Base-by-base conservation (phyloP, 2,113 vertebrate species). In the Ammodramus savannarum region DNA sequence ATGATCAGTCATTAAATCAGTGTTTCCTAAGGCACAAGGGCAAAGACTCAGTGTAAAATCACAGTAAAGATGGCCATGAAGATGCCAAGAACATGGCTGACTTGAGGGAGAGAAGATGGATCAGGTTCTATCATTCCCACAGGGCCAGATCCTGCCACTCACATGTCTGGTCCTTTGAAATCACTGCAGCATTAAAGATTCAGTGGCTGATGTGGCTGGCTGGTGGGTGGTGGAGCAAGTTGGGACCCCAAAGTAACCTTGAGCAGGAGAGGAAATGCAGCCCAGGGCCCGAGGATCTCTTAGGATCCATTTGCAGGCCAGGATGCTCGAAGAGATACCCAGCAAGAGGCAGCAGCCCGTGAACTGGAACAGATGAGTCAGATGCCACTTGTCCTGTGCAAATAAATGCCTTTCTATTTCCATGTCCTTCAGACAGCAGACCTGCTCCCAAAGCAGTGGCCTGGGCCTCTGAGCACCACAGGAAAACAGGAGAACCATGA, bases 1-100 rank as follows among this genome's bases (percentile, higher is more conserved):
- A 39, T 22, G 71, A 93, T 69, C 85, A 62, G 6, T 75, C 82
- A 83, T 22, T 36, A 92, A 97, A 87, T 39, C 48, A 52, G 54
- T 13, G 48, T 55, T 58, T 87, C 94, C 62, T 78, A 87, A 82
- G 74, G 55, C 54, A 94, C 66, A 79, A 54, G 0, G 1, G 29
- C 25, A 89, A 82, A 66, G 19, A 58, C 23, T 61, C 34, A 0
- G 0, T 51, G 34, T 51, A 87, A 79, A 91, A 95, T 91, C 67
- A 77, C 55, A 55, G 2, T 36, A 95, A 89, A 10, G 18, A 58
- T 32, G 27, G 43, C 27, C 38, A 44, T 16, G 29, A 87, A 66
- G 74, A 78, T 62, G 49, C 44, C 74, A 85, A 69, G 49, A 79
- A 36, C 38, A 51, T 0, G 0, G 11, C 20, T 71, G 41, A 46